Evolutionary conservation across 2,113 vertebrate species (phyloP).

Genomic region (Mustelus asterias): DNA sequence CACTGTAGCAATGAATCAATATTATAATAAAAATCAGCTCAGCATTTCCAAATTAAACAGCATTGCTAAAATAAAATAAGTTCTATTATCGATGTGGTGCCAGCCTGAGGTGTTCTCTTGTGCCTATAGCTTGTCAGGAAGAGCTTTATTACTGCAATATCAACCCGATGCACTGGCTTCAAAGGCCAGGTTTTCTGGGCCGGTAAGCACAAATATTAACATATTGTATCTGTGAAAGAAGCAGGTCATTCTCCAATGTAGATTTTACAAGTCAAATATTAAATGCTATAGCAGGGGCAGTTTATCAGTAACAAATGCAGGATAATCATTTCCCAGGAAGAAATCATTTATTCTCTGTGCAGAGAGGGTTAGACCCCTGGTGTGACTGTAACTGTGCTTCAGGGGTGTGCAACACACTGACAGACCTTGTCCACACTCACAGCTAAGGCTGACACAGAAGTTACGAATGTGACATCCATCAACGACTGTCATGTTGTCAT

Average conservation of each 20-base stretch:
- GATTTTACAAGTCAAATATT: neutral
- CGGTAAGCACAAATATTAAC: neutral
- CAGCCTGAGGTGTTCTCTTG: no score
- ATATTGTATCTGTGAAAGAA: neutral
- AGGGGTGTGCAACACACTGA: neutral
- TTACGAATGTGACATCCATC: neutral
- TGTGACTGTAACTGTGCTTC: neutral
- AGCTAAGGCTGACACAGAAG: neutral
- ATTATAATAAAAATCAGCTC: neutral
- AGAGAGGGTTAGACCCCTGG: neutral
- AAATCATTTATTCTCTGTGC: neutral
- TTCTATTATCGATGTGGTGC: no score
- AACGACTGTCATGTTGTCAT: neutral
- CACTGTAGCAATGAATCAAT: neutral
- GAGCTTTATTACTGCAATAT: neutral
- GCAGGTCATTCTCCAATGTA: neutral
- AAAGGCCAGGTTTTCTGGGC: no score
- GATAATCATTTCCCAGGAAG: neutral
- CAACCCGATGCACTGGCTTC: neutral
- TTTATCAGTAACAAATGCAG: neutral
- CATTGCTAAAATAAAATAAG: no score
- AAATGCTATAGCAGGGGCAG: neutral
- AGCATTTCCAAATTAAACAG: no score
- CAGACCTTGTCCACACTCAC: neutral
- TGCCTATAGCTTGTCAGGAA: neutral